phyloP scores from a whole-genome alignment of 2,797 vertebrate species.

The Myripristis murdjan region DNA sequence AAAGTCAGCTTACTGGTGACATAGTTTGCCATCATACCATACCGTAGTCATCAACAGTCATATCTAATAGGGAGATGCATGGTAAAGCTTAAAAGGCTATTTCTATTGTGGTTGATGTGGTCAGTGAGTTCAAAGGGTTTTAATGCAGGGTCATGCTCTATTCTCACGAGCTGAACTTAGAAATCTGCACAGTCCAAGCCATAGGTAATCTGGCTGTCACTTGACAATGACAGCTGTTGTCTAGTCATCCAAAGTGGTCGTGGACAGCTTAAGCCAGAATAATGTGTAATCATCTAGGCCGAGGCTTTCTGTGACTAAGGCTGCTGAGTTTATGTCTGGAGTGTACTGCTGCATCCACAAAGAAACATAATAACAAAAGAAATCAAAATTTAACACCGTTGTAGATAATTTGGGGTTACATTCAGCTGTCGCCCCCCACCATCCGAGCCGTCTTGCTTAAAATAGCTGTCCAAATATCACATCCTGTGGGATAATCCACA shows the following conservation, averaged over 20 bases:
- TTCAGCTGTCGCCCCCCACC: slow-evolving; percentile 12
- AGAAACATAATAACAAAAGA: slow-evolving; percentile 17
- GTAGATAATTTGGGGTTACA: slow-evolving; percentile 48
- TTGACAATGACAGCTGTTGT: no score
- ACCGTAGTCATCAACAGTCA: not conserved
- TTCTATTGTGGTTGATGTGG: slow-evolving; percentile 18
- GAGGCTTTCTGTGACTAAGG: not conserved
- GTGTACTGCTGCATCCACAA: slow-evolving; percentile 2
- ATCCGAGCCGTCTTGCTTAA: slow-evolving; percentile 10
- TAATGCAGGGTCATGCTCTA: slow-evolving; percentile 26
- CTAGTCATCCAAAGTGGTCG: no score
- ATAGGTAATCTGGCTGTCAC: slow-evolving; percentile 24
- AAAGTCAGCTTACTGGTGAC: slow-evolving; percentile 10
- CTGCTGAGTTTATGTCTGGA: not conserved
- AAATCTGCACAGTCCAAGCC: slow-evolving; percentile 1
- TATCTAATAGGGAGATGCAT: not conserved
- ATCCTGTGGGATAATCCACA: slow-evolving; percentile 65
- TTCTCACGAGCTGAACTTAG: slow-evolving; percentile 32
- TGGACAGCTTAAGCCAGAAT: not conserved
- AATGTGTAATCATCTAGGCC: not conserved
- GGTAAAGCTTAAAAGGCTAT: slow-evolving; percentile 11
- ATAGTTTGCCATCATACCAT: not conserved
- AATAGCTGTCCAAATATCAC: slow-evolving; percentile 63
- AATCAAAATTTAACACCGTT: slow-evolving; percentile 28
- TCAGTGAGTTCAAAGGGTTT: slow-evolving; percentile 35